Percentiles rank a stretch among this genome's conserved stretches.
Conservation (phyloP, 2,797 vertebrate species). For the Syncerus caffer region DNA sequence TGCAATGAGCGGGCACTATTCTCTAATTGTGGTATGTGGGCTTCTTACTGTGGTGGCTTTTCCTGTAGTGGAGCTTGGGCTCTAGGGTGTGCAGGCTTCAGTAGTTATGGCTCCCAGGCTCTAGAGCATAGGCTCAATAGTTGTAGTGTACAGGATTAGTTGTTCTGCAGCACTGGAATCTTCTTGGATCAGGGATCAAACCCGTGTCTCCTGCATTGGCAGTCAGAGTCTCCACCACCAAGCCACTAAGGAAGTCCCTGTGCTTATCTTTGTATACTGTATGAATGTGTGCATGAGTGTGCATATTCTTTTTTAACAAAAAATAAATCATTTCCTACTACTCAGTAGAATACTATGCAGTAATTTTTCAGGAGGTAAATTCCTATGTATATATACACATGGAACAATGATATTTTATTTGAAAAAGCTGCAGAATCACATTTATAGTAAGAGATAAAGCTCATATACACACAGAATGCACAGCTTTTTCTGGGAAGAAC, state of each 20-base stretch:
- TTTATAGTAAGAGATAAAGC: neutral
- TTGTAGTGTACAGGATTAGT: fast-evolving
- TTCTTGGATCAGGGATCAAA: neutral
- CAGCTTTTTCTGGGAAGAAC: neutral
- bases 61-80: neutral
- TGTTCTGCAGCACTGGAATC: neutral
- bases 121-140: neutral
- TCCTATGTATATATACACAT: neutral
- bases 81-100: neutral
- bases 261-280: neutral
- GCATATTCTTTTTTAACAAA: neutral
- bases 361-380: neutral
- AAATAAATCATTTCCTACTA: neutral
- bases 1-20: neutral
- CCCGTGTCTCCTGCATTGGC: neutral
- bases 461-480: neutral
- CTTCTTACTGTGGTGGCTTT: neutral
- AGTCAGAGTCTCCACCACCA: neutral
- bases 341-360: neutral
- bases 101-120: neutral
- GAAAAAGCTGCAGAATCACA: neutral
- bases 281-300: neutral
- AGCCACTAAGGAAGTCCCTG: neutral
- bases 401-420: neutral
- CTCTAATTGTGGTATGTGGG: neutral